phyloP scores from a whole-genome alignment of 2,888 invertebrate genomes.

The Patella depressa region DNA sequence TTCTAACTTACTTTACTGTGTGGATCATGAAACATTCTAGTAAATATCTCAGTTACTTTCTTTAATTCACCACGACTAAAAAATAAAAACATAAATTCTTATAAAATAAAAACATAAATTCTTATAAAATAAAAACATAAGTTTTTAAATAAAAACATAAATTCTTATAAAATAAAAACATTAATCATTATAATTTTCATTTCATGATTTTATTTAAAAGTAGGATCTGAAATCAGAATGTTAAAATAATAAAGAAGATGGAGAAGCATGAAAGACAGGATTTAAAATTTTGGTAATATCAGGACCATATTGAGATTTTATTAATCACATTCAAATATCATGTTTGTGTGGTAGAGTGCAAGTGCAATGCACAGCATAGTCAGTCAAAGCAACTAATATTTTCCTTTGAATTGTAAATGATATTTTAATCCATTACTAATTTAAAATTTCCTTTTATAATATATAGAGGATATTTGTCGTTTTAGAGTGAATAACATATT shows the following conservation, averaged over 20 bases:
- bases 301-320: no score
- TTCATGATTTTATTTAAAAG: not conserved
- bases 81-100: constrained; percentile 9
- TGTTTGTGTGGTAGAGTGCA: not conserved
- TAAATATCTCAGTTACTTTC: constrained; percentile 91
- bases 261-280: not conserved
- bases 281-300: not conserved
- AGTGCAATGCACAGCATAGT: not conserved
- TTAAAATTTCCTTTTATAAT: no score
- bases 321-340: no score
- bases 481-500: no score
- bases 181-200: no score
- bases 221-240: not conserved
- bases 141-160: no score
- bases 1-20: constrained; percentile 80
- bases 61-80: constrained; percentile 78
- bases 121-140: constrained; percentile 11
- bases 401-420: no score
- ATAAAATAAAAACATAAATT: constrained; percentile 18
- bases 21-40: constrained; percentile 97
- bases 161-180: not conserved
- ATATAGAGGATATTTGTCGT: no score
- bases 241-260: not conserved
- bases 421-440: no score
- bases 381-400: no score